These are phyloP conservation scores for Drosophila teissieri DNA, from an alignment of 1,140 invertebrate species.

Conservation along the genomic window DNA sequence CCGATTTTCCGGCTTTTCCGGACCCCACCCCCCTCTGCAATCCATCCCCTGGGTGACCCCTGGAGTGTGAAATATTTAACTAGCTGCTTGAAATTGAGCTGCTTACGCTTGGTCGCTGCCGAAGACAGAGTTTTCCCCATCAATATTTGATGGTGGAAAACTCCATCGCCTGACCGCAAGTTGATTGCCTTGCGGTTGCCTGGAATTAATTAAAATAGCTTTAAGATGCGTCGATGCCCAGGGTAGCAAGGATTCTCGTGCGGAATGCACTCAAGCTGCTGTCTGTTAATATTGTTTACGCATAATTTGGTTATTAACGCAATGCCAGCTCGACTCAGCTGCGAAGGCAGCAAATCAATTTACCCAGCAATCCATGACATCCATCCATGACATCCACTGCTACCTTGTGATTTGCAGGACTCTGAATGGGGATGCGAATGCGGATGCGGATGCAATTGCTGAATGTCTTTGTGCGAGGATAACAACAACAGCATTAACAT, in stretches of 20 bases:
- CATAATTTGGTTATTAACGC: slow-evolving; percentile 66
- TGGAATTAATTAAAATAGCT: slow-evolving; percentile 55
- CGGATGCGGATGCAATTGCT: slow-evolving; percentile 34
- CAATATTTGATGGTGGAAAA: slow-evolving; percentile 23
- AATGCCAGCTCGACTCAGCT: slow-evolving; percentile 36
- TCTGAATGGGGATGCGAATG: slow-evolving; percentile 13
- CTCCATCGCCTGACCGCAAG: slow-evolving; percentile 30
- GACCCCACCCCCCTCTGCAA: neutral
- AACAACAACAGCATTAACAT: slow-evolving; percentile 38
- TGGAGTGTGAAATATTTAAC: slow-evolving; percentile 49
- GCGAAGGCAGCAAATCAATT: slow-evolving; percentile 67
- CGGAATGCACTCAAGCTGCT: slow-evolving; percentile 8
- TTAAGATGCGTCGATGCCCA: slow-evolving; percentile 15
- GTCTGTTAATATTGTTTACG: slow-evolving; percentile 57
- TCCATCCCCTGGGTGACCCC: slow-evolving; percentile 8
- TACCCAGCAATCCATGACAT: slow-evolving; percentile 56
- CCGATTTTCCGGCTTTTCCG: neutral
- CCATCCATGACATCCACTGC: slow-evolving; percentile 5
- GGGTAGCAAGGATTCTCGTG: neutral
- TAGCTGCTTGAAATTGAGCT: slow-evolving; percentile 49
- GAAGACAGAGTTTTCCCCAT: slow-evolving; percentile 31
- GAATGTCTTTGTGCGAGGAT: slow-evolving; percentile 61
- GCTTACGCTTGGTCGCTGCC: slow-evolving; percentile 38
- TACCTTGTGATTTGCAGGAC: slow-evolving; percentile 32
- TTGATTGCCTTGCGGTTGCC: slow-evolving; percentile 37